These are phyloP conservation scores for Laupala kohalensis DNA, from an alignment of 1,140 invertebrate genomes.

Conservation along the genomic window DNA sequence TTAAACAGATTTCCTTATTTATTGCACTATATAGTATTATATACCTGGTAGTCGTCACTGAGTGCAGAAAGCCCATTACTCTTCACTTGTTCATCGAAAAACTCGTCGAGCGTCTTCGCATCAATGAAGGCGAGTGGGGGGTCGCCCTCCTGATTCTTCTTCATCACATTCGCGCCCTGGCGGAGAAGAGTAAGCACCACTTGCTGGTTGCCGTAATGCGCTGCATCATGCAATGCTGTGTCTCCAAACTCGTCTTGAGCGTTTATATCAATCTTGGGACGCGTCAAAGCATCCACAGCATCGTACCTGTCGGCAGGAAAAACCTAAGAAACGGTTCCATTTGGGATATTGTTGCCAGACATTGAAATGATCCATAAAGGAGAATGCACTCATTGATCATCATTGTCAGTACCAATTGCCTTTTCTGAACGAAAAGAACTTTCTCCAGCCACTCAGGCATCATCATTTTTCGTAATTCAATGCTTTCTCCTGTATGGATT, in stretches of 20 bases:
- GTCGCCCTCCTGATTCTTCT: constrained; percentile 46
- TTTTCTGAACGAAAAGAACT: too few species aligned
- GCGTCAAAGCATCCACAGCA: neutral
- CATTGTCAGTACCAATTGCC: too few species aligned
- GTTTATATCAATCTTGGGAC: constrained; percentile 37
- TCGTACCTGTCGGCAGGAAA: too few species aligned
- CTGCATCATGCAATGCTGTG: constrained; percentile 68
- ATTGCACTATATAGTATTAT: too few species aligned
- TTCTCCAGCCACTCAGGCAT: too few species aligned
- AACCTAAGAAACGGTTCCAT: too few species aligned
- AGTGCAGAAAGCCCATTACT: constrained; percentile 30
- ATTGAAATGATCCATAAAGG: too few species aligned
- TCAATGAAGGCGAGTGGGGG: constrained; percentile 55
- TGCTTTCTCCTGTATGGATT: too few species aligned
- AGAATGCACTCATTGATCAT: too few species aligned
- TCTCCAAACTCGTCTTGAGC: constrained; percentile 39
- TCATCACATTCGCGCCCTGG: constrained; percentile 55
- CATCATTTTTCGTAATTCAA: too few species aligned
- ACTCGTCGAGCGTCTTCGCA: constrained; percentile 45
- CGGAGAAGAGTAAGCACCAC: constrained; percentile 44
- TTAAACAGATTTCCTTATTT: too few species aligned
- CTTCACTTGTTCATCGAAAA: constrained; percentile 53
- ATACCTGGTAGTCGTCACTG: neutral
- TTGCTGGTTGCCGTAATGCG: constrained; percentile 44
- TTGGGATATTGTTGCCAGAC: too few species aligned